These are phyloP conservation scores for Microcebus ravelobensis DNA, from an alignment of 2,113 vertebrate species.

Conservation along the genomic window DNA sequence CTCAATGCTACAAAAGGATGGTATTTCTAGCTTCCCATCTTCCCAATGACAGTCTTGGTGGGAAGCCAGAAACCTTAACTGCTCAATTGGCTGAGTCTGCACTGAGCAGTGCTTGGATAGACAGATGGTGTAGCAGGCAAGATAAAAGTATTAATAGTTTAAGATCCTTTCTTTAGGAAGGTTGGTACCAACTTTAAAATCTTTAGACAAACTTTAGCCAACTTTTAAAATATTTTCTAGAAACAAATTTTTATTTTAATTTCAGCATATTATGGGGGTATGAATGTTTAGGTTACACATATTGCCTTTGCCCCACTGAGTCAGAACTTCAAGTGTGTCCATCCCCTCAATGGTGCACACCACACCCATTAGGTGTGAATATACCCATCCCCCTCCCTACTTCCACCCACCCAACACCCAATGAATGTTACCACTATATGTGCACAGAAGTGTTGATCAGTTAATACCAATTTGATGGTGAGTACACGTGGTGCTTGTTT, in stretches of 20 bases:
- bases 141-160: not conserved
- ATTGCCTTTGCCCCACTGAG: too few species aligned
- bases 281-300: too few species aligned
- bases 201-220: not conserved
- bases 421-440: too few species aligned
- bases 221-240: not conserved
- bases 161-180: not conserved
- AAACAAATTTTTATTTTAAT: not conserved
- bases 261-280: too few species aligned
- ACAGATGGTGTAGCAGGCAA: not conserved
- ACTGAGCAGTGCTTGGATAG: rapidly evolving
- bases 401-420: too few species aligned
- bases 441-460: too few species aligned
- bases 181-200: not conserved
- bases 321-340: too few species aligned
- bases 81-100: not conserved
- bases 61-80: not conserved
- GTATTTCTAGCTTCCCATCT: not conserved
- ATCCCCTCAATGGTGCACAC: too few species aligned
- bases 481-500: too few species aligned
- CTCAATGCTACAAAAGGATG: not conserved
- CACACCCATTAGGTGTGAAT: too few species aligned
- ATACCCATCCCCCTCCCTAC: too few species aligned
- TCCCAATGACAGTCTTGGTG: not conserved
- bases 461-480: too few species aligned